Evolutionary conservation across 2,888 invertebrate species (phyloP), one percentile per base, ranked within the genome.

Genomic region (Drosophila acutilabella): DNA sequence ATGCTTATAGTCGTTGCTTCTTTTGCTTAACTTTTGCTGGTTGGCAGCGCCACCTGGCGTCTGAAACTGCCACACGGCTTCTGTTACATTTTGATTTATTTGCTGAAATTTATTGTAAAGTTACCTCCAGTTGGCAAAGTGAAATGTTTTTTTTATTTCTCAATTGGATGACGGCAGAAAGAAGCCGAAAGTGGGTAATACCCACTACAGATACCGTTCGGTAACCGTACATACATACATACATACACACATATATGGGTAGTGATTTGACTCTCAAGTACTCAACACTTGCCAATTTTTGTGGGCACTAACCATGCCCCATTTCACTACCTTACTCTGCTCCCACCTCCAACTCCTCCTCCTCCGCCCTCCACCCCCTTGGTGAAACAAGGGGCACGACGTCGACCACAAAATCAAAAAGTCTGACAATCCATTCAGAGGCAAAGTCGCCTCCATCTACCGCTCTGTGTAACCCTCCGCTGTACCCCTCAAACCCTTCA

Each of bases 21-120:
- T 38, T 33, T 20, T 26, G 18, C 16, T 26, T 30, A 30, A 18
- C 16, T 48, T 40, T 26, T 40, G 52, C 53, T 38, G 51, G 58
- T 47, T 65, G 56, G 42, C 13, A 48, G 70, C 65, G 69, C 69
- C 87, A 82, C 87, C 82, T 82, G 87, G 61, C 81, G 81, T 84
- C 81, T 83, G 75, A 71, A 82, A 84, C 75, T 83, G 78, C 72
- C 76, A 67, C 88, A 66, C 76, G 84, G 83, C 85, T 87, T 82
- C 78, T 74, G 78, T 84, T 75, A 83, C 88, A 84, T 88, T 85
- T 85, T 85, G 84, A 85, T 85, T 85, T 85, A 85, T 85, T 85
- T 85, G 88, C 77, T 78, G 81, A 88, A 88, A 82, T 85, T 85
- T 86, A 82, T 86, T 85, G 88, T 88, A 78, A 88, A 83, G 76